Evolutionary conservation across 1,140 invertebrate genomes (phyloP), one percentile per base, ranked within the genome.

Genomic region (Drosophila ambigua): DNA sequence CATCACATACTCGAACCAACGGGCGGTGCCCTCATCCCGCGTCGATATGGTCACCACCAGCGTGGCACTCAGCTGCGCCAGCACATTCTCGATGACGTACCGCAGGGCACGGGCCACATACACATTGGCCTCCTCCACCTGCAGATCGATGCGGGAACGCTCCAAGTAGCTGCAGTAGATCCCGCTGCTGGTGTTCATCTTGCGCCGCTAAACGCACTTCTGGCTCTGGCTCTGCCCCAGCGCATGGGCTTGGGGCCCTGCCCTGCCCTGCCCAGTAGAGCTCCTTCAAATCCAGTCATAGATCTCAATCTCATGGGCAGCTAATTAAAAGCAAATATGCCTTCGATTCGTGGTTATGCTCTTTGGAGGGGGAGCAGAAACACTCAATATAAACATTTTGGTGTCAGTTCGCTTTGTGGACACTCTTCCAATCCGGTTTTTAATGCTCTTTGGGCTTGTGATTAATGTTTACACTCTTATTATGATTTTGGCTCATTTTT

Each of bases 1-100:
- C 26, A 83, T 51, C 9, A 87, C 59, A 20, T 76, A 67, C n/a
- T 76, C 71, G 7, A 88, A 88, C 83, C 83, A 88, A 0, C 45
- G 16, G 2, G 58, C 53, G 2, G 77, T 61, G 39, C 35, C 44
- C 9, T 16, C 26, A 0, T 28, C 16, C 1, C 31, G 11, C 5
- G 57, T 7, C 2, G 53, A 68, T 8, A 53, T 77, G 2, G 75
- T 64, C 6, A 87, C 54, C 5, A 76, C 75, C 48, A 87, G n/a
- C 0, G 75, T 88, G n/a, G 60, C 52, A 48, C 79, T 69, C 0
- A 87, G 35, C 11, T 88, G 71, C 6, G 75, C 67, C 7, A 87
- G 81, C 7, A 87, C 83, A 16, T 83, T 60, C 24, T 73, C 55
- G 11, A 87, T 83, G 23, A 87, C 58, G 45, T 79, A 57, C 9